These are phyloP conservation scores for Seriola rivoliana DNA, from an alignment of 2,113 vertebrate genomes.

Conservation along the genomic window DNA sequence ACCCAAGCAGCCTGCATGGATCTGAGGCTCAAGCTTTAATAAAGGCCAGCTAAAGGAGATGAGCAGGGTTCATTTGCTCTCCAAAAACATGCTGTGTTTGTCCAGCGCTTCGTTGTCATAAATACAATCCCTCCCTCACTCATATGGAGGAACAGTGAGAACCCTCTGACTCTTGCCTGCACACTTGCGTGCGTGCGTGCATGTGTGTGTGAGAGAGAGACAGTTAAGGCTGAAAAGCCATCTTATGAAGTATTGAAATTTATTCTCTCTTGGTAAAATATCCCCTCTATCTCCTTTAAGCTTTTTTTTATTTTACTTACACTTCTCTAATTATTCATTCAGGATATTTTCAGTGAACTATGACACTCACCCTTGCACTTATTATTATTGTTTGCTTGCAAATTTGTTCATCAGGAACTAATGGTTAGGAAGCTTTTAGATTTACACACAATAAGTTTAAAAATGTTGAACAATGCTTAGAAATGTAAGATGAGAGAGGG, in stretches of 20 bases:
- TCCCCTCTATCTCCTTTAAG: background rate
- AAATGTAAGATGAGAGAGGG: background rate
- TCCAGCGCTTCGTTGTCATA: constrained; percentile 57
- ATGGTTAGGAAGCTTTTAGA: constrained; percentile 5
- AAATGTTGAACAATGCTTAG: constrained; percentile 4
- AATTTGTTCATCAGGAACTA: background rate
- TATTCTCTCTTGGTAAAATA: constrained; percentile 5
- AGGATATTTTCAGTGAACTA: background rate
- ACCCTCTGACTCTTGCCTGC: constrained; percentile 25
- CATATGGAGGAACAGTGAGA: constrained; percentile 39
- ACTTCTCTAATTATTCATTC: background rate
- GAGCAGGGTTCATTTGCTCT: constrained; percentile 70
- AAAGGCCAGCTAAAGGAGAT: constrained; percentile 74
- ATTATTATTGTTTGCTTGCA: background rate
- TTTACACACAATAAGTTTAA: background rate
- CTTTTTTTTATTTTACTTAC: background rate
- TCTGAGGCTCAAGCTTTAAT: constrained; percentile 76
- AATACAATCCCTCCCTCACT: constrained; percentile 44
- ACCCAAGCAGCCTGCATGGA: constrained; percentile 64
- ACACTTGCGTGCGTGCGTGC: background rate
- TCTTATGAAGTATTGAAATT: constrained; percentile 8
- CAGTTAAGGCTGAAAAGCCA: background rate
- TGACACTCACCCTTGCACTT: background rate
- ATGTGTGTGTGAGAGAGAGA: background rate
- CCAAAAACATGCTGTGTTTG: constrained; percentile 70